Evolutionary conservation across 2,888 invertebrate genomes (phyloP), one percentile per base, ranked within the genome.

Genomic region (Molanna angustata): DNA sequence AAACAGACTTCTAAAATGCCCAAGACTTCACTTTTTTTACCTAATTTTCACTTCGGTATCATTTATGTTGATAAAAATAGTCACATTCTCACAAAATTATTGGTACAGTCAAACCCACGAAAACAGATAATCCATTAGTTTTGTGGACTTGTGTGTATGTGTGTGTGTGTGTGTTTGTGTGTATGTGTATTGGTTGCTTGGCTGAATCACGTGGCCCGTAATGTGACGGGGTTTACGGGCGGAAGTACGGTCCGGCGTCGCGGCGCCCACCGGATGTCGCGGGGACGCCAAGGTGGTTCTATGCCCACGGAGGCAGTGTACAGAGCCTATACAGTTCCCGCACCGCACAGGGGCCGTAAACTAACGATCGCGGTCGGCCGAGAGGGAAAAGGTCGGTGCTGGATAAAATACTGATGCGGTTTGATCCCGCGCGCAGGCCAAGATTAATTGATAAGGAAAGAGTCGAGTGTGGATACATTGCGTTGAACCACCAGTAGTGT

Each of bases 231-330:
- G 21, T 35, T 14, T 35, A 11, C 11, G 19, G 35, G 33, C 45
- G 45, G 45, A 46, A 35, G 45, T 19, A 14, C 20, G 45, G 17
- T 13, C 35, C 33, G 45, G 35, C 32, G 33, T 16, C 35, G 45
- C 11, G 13, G 44, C 18, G 32, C 44, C 32, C 44, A 31, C 45
- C 33, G 45, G 45, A 46, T 33, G 45, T 13, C n/a, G 35, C 18
- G 35, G 11, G 11, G 4, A 27, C 27, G 11, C 27, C 4, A 11
- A 4, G 27, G 4, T 27, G 6, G 11, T 27, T 27, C 4, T 27
- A 7, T 27, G 4, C 4, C 27, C 11, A 11, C 27, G 11, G 4
- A 27, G 27, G 11, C n/a, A n/a, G n/a, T n/a, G n/a, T n/a, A n/a
- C n/a, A n/a, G n/a, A n/a, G n/a, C n/a, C n/a, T n/a, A n/a, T n/a